Percentiles rank a stretch among this genome's conserved stretches.
phyloP scores from a whole-genome alignment of 2,113 vertebrate genomes.

The Oreochromis tanganicae region DNA sequence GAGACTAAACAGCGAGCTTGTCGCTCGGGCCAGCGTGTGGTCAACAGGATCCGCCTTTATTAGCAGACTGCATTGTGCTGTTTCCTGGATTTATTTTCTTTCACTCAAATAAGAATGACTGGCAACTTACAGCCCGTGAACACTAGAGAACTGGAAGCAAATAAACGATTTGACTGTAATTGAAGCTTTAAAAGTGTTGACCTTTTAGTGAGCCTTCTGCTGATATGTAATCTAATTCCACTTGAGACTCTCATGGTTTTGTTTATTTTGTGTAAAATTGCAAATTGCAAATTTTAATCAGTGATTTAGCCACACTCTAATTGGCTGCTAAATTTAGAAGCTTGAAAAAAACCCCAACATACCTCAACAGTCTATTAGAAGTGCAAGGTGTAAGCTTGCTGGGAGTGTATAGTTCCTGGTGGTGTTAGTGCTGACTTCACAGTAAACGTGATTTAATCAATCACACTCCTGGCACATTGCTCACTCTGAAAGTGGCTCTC shows the following conservation, averaged over 20 bases:
- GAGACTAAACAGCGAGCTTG: background rate
- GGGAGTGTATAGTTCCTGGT: slow-evolving; percentile 28
- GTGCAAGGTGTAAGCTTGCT: slow-evolving; percentile 32
- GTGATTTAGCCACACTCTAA: slow-evolving; percentile 30
- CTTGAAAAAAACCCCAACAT: background rate
- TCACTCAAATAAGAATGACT: slow-evolving; percentile 19
- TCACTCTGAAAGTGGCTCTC: slow-evolving; percentile 25
- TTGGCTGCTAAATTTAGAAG: slow-evolving; percentile 49
- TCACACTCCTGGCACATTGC: slow-evolving; percentile 30
- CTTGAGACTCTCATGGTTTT: slow-evolving; percentile 15
- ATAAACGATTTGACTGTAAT: background rate
- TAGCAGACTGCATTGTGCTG: background rate
- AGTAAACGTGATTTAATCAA: slow-evolving; percentile 55
- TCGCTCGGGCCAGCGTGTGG: background rate
- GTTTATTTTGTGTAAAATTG: slow-evolving; percentile 30
- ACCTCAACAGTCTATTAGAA: slow-evolving; percentile 17
- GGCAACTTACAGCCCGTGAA: background rate
- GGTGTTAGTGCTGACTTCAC: slow-evolving; percentile 54
- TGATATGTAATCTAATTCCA: slow-evolving; percentile 19
- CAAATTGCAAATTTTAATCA: slow-evolving; percentile 17
- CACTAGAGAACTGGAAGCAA: background rate
- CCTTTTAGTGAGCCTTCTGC: background rate
- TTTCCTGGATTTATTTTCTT: slow-evolving; percentile 46
- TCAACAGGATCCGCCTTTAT: background rate
- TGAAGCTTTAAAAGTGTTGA: background rate